Evolutionary conservation across 2,888 invertebrate species (phyloP).

Genomic region (Ceratothoa steindachneri): DNA sequence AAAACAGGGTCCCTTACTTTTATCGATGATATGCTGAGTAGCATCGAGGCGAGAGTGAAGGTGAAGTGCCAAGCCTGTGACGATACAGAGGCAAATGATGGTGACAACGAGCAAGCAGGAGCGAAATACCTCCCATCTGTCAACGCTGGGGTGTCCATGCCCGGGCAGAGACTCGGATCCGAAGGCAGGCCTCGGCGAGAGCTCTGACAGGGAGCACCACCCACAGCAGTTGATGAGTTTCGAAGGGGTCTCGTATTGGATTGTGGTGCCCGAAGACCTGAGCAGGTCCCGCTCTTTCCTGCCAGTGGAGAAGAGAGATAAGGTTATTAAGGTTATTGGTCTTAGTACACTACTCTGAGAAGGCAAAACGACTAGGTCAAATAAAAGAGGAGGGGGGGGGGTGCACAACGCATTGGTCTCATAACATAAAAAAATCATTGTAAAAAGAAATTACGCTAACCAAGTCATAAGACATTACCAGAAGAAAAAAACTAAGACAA

Average conservation of each 20-base stretch:
- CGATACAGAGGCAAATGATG: neutral
- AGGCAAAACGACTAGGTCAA: no score
- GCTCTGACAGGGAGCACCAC: neutral
- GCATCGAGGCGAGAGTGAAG: neutral
- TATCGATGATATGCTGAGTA: neutral
- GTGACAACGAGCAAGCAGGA: neutral
- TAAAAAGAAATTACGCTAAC: no score
- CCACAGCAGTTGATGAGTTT: neutral
- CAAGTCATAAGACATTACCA: no score
- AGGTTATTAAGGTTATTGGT: no score
- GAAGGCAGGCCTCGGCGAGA: neutral
- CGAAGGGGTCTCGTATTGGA: neutral
- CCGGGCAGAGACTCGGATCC: neutral
- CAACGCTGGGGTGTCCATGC: neutral
- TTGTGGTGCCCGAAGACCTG: neutral
- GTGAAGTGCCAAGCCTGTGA: neutral
- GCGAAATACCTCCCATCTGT: conserved; percentile 2
- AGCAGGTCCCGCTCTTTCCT: neutral
- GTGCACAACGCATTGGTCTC: no score
- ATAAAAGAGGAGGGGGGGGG: no score
- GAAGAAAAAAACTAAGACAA: no score
- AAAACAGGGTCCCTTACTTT: neutral
- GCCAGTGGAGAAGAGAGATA: neutral
- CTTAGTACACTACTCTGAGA: no score
- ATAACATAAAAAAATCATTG: no score